phyloP scores from a whole-genome alignment of 2,113 vertebrate species.

The Eidolon helvum region DNA sequence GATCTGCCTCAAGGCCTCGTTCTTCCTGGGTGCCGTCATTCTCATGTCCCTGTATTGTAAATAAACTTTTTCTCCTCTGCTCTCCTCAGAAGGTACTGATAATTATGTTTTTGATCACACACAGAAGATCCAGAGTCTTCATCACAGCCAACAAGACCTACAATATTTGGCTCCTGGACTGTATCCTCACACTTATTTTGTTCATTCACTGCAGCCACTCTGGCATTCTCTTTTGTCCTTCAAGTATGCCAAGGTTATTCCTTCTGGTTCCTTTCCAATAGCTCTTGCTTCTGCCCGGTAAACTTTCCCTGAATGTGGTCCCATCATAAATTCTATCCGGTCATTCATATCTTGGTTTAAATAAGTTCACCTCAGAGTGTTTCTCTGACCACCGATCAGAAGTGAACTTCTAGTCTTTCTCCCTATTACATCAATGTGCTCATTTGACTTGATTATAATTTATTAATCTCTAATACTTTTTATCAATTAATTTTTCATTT shows the following conservation, averaged over 20 bases:
- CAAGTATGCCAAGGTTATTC: accelerated
- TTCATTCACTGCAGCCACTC: accelerated
- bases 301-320: background rate
- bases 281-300: background rate
- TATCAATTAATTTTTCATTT: background rate
- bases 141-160: background rate
- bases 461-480: background rate
- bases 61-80: background rate
- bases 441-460: background rate
- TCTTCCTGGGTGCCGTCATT: background rate
- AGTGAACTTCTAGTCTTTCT: background rate
- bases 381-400: background rate
- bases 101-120: background rate
- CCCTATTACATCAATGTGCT: background rate
- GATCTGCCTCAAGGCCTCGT: accelerated
- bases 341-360: background rate
- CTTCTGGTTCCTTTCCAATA: background rate
- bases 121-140: background rate
- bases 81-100: background rate
- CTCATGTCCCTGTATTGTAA: accelerated
- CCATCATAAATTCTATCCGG: background rate
- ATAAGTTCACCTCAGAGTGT: background rate
- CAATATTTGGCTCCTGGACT: background rate
- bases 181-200: accelerated
- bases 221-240: too few relatives aligned